Evolutionary conservation across 2,113 vertebrate species (phyloP).

Genomic region (Eupsittula cactorum): DNA sequence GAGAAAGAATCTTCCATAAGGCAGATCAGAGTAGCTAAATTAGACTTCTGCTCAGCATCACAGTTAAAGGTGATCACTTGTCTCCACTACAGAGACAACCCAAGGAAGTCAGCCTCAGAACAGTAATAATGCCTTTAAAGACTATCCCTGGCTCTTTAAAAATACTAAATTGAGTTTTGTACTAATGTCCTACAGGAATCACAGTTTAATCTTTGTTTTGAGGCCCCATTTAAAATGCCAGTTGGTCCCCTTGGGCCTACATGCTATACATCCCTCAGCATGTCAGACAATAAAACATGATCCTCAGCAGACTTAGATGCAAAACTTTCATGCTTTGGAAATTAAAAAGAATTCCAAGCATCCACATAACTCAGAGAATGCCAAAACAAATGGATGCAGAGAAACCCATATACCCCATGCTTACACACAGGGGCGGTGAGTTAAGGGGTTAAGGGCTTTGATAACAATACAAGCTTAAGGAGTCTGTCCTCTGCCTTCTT

Average conservation of each 20-base stretch:
- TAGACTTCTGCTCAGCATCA: neutral
- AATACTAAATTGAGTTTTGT: neutral
- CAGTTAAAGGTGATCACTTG: neutral
- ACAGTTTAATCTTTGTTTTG: neutral
- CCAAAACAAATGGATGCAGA: neutral
- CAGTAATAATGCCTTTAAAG: neutral
- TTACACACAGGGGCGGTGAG: neutral
- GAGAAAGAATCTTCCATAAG: neutral
- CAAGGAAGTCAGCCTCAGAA: neutral
- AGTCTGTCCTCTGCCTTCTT: neutral
- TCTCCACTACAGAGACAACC: neutral
- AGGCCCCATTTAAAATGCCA: neutral
- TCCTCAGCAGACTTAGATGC: neutral
- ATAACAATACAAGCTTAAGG: neutral
- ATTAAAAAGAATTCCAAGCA: constrained; percentile 27
- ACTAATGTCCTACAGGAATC: neutral
- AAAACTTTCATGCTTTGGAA: constrained; percentile 28
- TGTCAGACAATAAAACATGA: neutral
- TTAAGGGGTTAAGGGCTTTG: neutral
- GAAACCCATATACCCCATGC: neutral
- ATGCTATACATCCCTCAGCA: neutral
- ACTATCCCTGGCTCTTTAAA: neutral
- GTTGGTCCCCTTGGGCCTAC: neutral
- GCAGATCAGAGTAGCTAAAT: neutral
- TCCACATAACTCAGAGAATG: constrained; percentile 5